Percentiles rank a stretch among this genome's conserved stretches.
Conservation (phyloP, 2,888 invertebrate species). For the Sinohyriopsis cumingii region DNA sequence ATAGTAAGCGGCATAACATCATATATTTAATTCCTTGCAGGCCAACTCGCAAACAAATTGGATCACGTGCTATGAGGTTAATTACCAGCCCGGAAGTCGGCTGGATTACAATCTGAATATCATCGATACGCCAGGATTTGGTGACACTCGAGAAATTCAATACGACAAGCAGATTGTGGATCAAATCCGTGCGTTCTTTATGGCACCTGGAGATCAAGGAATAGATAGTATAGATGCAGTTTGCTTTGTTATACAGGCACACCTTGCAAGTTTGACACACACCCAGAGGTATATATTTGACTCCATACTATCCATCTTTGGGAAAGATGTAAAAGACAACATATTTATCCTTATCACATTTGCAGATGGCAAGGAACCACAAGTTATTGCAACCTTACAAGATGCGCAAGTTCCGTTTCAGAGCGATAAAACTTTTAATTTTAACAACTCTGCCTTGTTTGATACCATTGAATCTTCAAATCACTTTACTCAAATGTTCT, state of each 20-base stretch:
- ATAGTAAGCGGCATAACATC: neutral
- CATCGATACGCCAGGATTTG: constrained; percentile 38
- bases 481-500: constrained; percentile 22
- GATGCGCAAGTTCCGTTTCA: constrained; percentile 18
- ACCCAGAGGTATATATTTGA: constrained; percentile 32
- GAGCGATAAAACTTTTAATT: constrained; percentile 20
- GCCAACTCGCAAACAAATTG: constrained; percentile 33
- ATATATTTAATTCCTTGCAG: constrained; percentile 29
- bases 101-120: constrained; percentile 31
- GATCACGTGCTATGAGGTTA: constrained; percentile 30
- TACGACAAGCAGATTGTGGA: constrained; percentile 29
- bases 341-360: constrained; percentile 34
- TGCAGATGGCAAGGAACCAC: constrained; percentile 32
- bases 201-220: constrained; percentile 17
- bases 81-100: constrained; percentile 10
- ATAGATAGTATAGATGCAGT: constrained; percentile 26
- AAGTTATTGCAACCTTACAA: constrained; percentile 22
- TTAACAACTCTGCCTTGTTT: constrained; percentile 28
- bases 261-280: constrained; percentile 22
- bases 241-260: constrained; percentile 31
- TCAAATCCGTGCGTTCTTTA: constrained; percentile 30
- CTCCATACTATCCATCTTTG: constrained; percentile 30
- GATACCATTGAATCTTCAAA: constrained; percentile 8
- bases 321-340: constrained; percentile 29
- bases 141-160: constrained; percentile 31